These are phyloP conservation scores for Xylocopa sonorina DNA, from an alignment of 1,140 invertebrate genomes.

Conservation along the genomic window DNA sequence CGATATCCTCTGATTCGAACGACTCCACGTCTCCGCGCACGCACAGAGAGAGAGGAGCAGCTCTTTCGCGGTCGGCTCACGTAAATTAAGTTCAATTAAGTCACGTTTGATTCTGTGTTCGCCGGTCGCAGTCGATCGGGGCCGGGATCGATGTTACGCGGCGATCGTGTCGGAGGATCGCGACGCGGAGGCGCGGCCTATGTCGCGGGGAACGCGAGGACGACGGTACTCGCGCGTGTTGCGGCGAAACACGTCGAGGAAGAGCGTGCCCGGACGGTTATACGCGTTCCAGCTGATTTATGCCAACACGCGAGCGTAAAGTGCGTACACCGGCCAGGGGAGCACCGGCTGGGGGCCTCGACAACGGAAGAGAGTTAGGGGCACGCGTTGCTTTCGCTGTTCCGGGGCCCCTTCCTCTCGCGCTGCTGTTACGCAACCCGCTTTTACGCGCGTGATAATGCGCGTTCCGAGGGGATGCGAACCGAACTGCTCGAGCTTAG, in stretches of 20 bases:
- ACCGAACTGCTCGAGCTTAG: slow-evolving; percentile 1
- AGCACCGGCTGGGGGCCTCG: slow-evolving; percentile 21
- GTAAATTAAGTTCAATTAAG: slow-evolving; percentile 44
- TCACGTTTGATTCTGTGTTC: background rate
- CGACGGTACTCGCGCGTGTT: background rate
- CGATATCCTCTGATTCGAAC: too few relatives aligned
- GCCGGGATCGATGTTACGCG: slow-evolving; percentile 30
- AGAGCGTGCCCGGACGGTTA: slow-evolving; percentile 57
- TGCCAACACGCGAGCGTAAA: slow-evolving; percentile 70
- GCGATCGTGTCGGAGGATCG: slow-evolving; percentile 11
- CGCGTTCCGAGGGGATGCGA: background rate
- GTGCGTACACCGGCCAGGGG: slow-evolving; percentile 62
- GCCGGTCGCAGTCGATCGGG: background rate
- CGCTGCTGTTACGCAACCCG: slow-evolving; percentile 26
- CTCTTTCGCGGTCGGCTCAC: background rate
- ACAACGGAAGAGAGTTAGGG: slow-evolving; percentile 22
- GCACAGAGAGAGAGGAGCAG: too few relatives aligned
- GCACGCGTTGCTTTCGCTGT: slow-evolving; percentile 28
- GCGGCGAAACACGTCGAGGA: slow-evolving; percentile 33
- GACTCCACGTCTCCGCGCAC: too few relatives aligned
- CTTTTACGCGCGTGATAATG: slow-evolving; percentile 1
- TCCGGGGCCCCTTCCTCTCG: background rate
- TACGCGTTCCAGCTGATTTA: slow-evolving; percentile 68
- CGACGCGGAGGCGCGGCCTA: background rate
- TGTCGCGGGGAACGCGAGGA: slow-evolving; percentile 1